Percentiles rank a stretch among this genome's conserved stretches.
These are phyloP conservation scores for Hyles euphorbiae DNA, from an alignment of 1,140 invertebrate species.

Conservation along the genomic window DNA sequence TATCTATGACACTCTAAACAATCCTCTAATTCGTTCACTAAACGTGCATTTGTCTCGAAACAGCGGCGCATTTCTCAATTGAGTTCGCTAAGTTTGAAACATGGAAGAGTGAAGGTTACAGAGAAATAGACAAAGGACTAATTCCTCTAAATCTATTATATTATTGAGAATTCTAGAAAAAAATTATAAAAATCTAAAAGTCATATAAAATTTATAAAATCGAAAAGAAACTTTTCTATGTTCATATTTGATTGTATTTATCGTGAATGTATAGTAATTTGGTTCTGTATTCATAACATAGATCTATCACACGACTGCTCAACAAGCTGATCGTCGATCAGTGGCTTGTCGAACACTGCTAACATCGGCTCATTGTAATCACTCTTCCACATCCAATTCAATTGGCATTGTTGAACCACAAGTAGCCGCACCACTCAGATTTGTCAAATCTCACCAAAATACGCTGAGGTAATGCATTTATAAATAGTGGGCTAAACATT, in stretches of 20 bases:
- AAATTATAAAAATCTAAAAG: conserved; percentile 13
- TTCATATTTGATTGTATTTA: conserved; percentile 31
- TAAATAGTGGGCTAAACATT: conserved; percentile 41
- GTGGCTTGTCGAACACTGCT: conserved; percentile 2
- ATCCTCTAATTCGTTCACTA: conserved; percentile 48
- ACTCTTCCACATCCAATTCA: conserved; percentile 71
- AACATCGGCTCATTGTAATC: conserved; percentile 29
- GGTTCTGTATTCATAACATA: too few species aligned
- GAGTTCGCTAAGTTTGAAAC: conserved; percentile 53
- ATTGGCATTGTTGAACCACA: conserved; percentile 59
- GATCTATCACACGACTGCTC: too few species aligned
- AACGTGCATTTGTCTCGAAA: conserved; percentile 59
- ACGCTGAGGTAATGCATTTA: conserved; percentile 18
- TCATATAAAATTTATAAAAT: conserved; percentile 9
- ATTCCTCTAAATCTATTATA: conserved; percentile 46
- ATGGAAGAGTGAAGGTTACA: conserved; percentile 72
- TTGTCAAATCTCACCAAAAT: conserved; percentile 34
- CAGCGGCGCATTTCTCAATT: conserved; percentile 39
- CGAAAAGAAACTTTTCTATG: conserved; percentile 12
- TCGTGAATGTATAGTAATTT: conserved; percentile 27
- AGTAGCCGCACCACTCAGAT: conserved; percentile 53
- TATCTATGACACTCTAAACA: conserved; percentile 41
- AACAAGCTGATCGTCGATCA: conserved; percentile 1
- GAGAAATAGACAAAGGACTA: conserved; percentile 42
- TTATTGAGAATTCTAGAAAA: conserved; percentile 30